Evolutionary conservation across 2,888 invertebrate species (phyloP).

Genomic region (Xylota sylvarum): DNA sequence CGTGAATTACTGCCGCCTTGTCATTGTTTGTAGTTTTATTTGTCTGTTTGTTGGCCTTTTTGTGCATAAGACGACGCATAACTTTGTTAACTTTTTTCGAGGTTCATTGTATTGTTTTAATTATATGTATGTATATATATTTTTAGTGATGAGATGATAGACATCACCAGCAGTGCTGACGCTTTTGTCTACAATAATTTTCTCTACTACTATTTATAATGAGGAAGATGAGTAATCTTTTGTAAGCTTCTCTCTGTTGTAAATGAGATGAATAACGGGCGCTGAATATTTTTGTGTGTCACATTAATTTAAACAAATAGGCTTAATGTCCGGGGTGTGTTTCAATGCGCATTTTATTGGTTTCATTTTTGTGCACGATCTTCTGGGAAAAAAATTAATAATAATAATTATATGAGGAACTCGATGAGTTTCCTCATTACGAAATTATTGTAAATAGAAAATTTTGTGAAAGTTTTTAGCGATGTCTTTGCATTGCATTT

Average conservation of each 20-base stretch:
- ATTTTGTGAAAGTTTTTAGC: slow-evolving; percentile 21
- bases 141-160: slow-evolving; percentile 25
- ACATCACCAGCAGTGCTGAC: slow-evolving; percentile 13
- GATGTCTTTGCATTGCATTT: neutral
- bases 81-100: slow-evolving; percentile 4
- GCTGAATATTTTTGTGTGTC: slow-evolving; percentile 30
- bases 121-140: neutral
- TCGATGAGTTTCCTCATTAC: neutral
- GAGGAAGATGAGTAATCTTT: slow-evolving; percentile 47
- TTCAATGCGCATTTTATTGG: slow-evolving; percentile 2
- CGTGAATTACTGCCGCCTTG: slow-evolving; percentile 63
- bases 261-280: slow-evolving; percentile 46
- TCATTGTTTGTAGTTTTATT: neutral
- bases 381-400: slow-evolving; percentile 18
- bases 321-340: slow-evolving; percentile 24
- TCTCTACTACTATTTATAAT: neutral
- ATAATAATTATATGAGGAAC: slow-evolving; percentile 4
- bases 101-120: slow-evolving; percentile 42
- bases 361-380: slow-evolving; percentile 17
- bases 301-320: slow-evolving; percentile 48
- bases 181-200: slow-evolving; percentile 28
- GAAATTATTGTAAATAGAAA: neutral
- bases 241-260: slow-evolving; percentile 15
- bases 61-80: neutral
- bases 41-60: neutral